phyloP scores from a whole-genome alignment of 2,888 invertebrate genomes.

The Apamea anceps region DNA sequence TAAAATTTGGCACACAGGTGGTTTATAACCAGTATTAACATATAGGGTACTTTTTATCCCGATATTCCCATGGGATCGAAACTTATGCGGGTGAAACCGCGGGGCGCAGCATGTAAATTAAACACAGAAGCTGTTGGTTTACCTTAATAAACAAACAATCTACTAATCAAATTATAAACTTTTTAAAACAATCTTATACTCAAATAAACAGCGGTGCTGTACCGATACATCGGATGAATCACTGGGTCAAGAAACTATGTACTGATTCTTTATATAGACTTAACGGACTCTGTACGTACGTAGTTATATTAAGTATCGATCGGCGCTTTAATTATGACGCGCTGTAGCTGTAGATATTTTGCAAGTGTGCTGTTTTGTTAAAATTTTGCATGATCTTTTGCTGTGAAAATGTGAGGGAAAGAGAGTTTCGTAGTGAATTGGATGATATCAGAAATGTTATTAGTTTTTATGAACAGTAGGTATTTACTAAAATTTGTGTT shows the following conservation, averaged over 20 bases:
- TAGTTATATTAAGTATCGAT: slow-evolving; percentile 46
- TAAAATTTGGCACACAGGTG: too few species aligned
- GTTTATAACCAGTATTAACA: too few species aligned
- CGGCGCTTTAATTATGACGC: slow-evolving; percentile 46
- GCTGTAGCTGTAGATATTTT: slow-evolving; percentile 8
- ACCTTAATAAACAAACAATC: neutral
- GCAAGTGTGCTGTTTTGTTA: slow-evolving; percentile 1
- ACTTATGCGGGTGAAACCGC: too few species aligned
- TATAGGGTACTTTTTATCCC: too few species aligned
- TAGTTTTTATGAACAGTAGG: too few species aligned
- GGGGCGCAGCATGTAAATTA: too few species aligned
- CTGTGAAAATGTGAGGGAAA: neutral
- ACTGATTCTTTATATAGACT: slow-evolving; percentile 75
- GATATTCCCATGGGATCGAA: too few species aligned
- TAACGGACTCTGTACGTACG: slow-evolving; percentile 53
- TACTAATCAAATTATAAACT: slow-evolving; percentile 2
- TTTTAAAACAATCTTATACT: slow-evolving; percentile 37
- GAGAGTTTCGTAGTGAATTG: neutral
- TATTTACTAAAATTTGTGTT: too few species aligned
- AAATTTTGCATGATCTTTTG: neutral
- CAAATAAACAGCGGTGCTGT: slow-evolving; percentile 60
- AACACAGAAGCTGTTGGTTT: too few species aligned
- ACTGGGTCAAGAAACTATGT: slow-evolving; percentile 76
- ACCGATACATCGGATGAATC: slow-evolving; percentile 71
- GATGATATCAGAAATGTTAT: neutral